Evolutionary conservation across 2,888 invertebrate species (phyloP), one percentile per base, ranked within the genome.

Genomic region (Steromphala cineraria): DNA sequence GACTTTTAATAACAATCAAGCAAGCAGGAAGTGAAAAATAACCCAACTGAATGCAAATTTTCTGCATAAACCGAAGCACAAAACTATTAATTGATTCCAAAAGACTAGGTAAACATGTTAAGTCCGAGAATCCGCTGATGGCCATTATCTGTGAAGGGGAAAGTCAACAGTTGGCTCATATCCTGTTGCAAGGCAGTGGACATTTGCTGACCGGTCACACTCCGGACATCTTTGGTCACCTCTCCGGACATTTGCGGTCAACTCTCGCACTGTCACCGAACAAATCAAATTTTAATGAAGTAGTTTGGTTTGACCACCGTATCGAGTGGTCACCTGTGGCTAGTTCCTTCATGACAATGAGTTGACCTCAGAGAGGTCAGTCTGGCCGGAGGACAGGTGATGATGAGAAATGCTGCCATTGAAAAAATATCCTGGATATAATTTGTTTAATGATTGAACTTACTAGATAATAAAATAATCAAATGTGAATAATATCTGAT

Each of bases 201-300:
- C 71, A 31, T 36, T 19, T 15, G 31, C 19, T 71, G 71, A 71
- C 71, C 71, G 71, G 71, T 71, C 71, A 71, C 19, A 15, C 13
- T 71, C 40, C 71, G 71, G 71, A 71, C 71, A 71, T 36, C n/a
- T 36, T 36, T 36, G 71, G 62, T 19, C 46, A 46, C 46, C 46
- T 46, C 46, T 46, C 46, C 46, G 46, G 46, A 46, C 46, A 46
- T 46, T 46, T 46, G 10, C 46, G 46, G 46, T 71, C 28, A 71
- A 36, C 71, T 71, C 36, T 71, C 71, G 40, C 40, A 36, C 40
- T 71, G 71, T 40, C 31, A 71, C 28, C 19, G 40, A 40, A 19
- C 71, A 36, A 71, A 71, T 71, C 71, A 71, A 71, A 71, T 40
- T 71, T 71, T 71, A 71, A 71, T 71, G 71, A 71, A 71, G 71